Conservation (phyloP, 2,113 vertebrate genomes). For the Phaethornis superciliosus region DNA sequence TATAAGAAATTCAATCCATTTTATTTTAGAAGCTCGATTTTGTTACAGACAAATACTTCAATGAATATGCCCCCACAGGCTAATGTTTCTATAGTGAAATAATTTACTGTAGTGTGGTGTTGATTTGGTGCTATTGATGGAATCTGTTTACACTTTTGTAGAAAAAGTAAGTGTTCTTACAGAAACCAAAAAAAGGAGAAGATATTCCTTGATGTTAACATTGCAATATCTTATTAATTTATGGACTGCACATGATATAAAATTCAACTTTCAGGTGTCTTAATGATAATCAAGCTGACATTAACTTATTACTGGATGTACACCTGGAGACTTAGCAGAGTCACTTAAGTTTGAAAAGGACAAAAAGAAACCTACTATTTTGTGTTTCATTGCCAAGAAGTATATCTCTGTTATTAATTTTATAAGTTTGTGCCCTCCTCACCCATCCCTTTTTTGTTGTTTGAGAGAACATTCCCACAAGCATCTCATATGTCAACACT, state of each 20-base stretch:
- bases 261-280: neutral
- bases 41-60: neutral
- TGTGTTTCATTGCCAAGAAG: neutral
- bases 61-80: neutral
- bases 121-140: neutral
- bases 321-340: neutral
- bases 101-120: neutral
- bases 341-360: neutral
- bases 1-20: conserved; percentile 19
- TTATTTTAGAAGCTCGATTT: conserved; percentile 21
- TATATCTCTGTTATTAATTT: neutral
- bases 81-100: conserved; percentile 32
- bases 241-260: neutral
- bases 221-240: neutral
- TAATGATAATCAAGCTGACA: neutral
- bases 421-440: neutral
- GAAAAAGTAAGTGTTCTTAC: neutral
- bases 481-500: neutral
- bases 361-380: neutral
- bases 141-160: neutral
- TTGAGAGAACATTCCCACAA: neutral
- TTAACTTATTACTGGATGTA: neutral
- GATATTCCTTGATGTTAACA: neutral
- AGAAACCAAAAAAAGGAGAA: neutral
- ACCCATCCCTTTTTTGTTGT: neutral